Base-by-base conservation (phyloP, 1,140 invertebrate genomes). In the Drosophila oshimai region DNA sequence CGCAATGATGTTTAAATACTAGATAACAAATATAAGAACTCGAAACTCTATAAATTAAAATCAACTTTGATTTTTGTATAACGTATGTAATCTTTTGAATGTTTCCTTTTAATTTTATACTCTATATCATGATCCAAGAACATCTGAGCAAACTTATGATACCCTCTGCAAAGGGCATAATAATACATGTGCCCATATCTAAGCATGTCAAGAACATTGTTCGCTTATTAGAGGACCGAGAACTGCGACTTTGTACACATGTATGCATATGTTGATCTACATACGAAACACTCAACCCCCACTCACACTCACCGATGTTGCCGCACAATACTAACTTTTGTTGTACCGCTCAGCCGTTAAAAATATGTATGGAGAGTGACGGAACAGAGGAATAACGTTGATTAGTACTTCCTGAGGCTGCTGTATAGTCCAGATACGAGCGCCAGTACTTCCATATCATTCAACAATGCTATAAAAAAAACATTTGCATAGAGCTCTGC, bases 131-230 rank as follows among this genome's bases (percentile, higher is more conserved):
- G n/a, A n/a, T n/a, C n/a, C n/a, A n/a, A n/a, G n/a, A n/a, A n/a
- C n/a, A n/a, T n/a, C n/a, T n/a, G n/a, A n/a, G n/a, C n/a, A n/a
- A n/a, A n/a, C 22, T 22, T 22, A 15, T 31, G 6, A 2, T 15
- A 55, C 49, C 3, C 29, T 6, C 12, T 7, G 7, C 6, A 17
- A 37, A 45, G 54, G 17, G 50, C 42, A 55, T 34, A 6, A 18
- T 15, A 34, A 53, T 24, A 34, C n/a, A 62, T 33, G 33, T 58
- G 36, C 36, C 36, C 44, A 87, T 86, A 87, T 86, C 72, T 80
- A 86, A 86, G 81, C 81, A 60, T 86, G 80, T 86, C 80, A 86
- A 86, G 80, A 86, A 86, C 81, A 87, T 86, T 86, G 80, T 87
- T 86, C 67, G 81, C 81, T 71, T 74, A 86, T 86, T 86, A 86